Conservation (phyloP, 2,113 vertebrate genomes). For the Brachirus orientalis region DNA sequence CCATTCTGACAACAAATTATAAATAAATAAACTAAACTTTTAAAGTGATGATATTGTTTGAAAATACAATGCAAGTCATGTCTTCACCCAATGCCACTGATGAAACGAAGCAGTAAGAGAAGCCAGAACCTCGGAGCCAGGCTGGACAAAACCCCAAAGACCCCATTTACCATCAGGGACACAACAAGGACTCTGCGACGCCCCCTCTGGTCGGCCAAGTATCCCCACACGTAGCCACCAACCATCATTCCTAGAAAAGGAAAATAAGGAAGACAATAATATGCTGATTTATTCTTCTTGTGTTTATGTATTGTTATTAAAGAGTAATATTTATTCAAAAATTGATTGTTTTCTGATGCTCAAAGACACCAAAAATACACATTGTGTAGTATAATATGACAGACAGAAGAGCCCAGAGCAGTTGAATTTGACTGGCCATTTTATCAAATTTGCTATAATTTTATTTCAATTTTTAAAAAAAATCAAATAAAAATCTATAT, state of each 20-base stretch:
- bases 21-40: too few species aligned
- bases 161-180: constrained; percentile 79
- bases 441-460: too few species aligned
- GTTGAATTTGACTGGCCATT: too few species aligned
- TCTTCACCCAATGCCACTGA: constrained; percentile 81
- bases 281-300: too few species aligned
- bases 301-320: neutral
- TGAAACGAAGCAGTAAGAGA: constrained; percentile 79
- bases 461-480: too few species aligned
- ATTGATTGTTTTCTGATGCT: neutral
- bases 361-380: too few species aligned
- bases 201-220: constrained; percentile 79
- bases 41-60: too few species aligned
- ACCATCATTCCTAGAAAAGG: constrained; percentile 81
- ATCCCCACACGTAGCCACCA: constrained; percentile 83
- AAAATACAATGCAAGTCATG: neutral
- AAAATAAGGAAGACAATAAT: neutral
- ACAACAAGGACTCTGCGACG: constrained; percentile 73
- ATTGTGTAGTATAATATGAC: too few species aligned
- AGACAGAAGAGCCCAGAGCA: too few species aligned
- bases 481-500: too few species aligned
- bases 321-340: neutral
- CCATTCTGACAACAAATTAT: neutral
- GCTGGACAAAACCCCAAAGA: constrained; percentile 78
- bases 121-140: constrained; percentile 77